Evolutionary conservation across 2,888 invertebrate species (phyloP), one percentile per base, ranked within the genome.

Genomic region (Nezara viridula): DNA sequence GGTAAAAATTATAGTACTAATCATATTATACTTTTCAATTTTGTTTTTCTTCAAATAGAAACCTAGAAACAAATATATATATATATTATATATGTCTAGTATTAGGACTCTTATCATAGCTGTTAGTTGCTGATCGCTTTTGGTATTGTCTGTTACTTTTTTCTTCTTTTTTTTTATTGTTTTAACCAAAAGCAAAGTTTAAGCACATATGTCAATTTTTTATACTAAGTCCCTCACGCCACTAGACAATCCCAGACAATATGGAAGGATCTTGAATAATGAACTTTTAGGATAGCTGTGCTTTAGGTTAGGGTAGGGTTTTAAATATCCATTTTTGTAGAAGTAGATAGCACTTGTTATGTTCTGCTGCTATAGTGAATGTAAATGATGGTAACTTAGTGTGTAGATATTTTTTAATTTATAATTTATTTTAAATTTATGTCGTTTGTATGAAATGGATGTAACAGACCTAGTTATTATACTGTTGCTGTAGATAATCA

Each of bases 201-300:
- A 66, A 88, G 77, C 88, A 88, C 88, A 44, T 60, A 66, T 77
- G 88, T 88, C 88, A 88, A 88, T 88, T 88, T 88, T 88, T 88
- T 77, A 52, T 52, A 47, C 50, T 73, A 88, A 49, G 52, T 73
- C 77, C 77, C 88, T 73, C 44, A 88, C 73, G 88, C 88, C 88
- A 60, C 21, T 49, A 88, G 88, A 88, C 88, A 88, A 88, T 88
- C 88, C 88, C 88, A 49, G 88, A 88, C 88, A 88, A 88, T 88
- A 88, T 88, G 44, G 47, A 37, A 86, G 86, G 55, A 52, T 55
- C 86, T 81, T 86, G 60, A 86, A 55, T 52, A 60, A 37, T 66
- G n/a, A 55, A 40, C n/a, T 55, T 37, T 60, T 86, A 60, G 86
- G 16, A 52, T 86, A 86, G 52, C 55, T 60, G 16, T 88, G 77